Conservation (phyloP, 2,113 vertebrate genomes). For the Amblyornis subalaris region DNA sequence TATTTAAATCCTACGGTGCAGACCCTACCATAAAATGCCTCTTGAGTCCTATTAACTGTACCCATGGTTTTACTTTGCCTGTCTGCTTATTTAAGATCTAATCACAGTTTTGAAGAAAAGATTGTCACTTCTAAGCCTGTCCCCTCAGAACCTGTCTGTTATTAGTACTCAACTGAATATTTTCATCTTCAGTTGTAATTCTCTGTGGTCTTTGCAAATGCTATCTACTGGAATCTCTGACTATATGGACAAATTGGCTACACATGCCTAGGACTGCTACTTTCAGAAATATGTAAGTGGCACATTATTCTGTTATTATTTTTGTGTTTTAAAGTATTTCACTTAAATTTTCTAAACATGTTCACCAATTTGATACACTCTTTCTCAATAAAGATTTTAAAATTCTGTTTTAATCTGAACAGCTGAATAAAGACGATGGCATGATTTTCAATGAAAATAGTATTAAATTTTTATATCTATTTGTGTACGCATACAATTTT, state of each 20-base stretch:
- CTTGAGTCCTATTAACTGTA: constrained; percentile 80
- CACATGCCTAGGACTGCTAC: constrained; percentile 32
- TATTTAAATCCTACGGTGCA: constrained; percentile 74
- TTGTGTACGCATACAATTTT: background rate
- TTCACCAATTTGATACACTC: background rate
- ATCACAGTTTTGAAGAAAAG: constrained; percentile 63
- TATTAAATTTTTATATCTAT: background rate
- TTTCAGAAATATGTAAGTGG: constrained; percentile 25
- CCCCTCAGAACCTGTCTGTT: constrained; percentile 66
- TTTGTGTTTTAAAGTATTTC: background rate
- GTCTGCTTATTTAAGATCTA: constrained; percentile 75
- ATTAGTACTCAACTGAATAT: constrained; percentile 66
- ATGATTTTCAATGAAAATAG: constrained; percentile 1
- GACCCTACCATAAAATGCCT: constrained; percentile 81
- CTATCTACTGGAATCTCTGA: constrained; percentile 41
- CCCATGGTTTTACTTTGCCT: constrained; percentile 82
- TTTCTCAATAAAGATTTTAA: background rate
- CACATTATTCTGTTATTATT: background rate
- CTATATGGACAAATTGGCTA: constrained; percentile 49
- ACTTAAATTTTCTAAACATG: constrained; percentile 9
- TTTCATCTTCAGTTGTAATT: constrained; percentile 68
- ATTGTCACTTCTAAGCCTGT: constrained; percentile 65
- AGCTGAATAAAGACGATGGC: background rate
- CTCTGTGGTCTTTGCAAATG: constrained; percentile 60
- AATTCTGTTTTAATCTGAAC: background rate